Evolutionary conservation across 2,888 invertebrate genomes (phyloP), one percentile per base, ranked within the genome.

Genomic region (Oligia latruncula): DNA sequence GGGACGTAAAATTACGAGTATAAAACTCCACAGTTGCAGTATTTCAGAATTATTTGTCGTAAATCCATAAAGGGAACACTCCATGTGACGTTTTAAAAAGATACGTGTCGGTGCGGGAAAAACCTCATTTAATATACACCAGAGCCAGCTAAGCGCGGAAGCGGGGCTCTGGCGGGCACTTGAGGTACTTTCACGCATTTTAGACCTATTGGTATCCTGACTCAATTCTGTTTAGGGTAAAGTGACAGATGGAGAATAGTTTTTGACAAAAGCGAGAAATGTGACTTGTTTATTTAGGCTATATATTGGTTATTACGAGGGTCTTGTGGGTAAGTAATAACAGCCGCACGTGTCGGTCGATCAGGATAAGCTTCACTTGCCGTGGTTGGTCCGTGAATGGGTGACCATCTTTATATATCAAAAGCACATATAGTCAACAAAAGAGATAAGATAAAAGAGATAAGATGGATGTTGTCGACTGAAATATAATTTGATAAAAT

Each of bases 41-140:
- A 67, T 35, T 55, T 60, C 58, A 65, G 43, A 67, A 43, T 49
- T 65, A 73, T 73, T 52, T 82, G 78, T 83, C 89, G 90, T 92
- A 92, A 92, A 93, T 93, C 91, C 85, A 90, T 87, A 81, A 82
- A 85, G 85, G 86, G 89, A 88, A 92, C 92, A 90, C 86, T 80
- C 81, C 71, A 70, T 74, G 83, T 90, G 93, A 92, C 92, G 87
- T 92, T 93, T 93, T 92, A 90, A 93, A 92, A 91, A 92, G 93
- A 94, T 93, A 93, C 90, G 88, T 64, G 68, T 84, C 82, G 87
- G 91, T 91, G 89, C 87, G 90, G 94, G 95, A 94, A 95, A 94
- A 94, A 92, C 94, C 94, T 95, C 94, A 95, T 95, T 95, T 95
- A 91, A 92, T 93, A 95, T 95, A 95, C 95, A 95, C 92, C 91